phyloP scores from a whole-genome alignment of 2,797 vertebrate species.

The Syndactyla subalaris region DNA sequence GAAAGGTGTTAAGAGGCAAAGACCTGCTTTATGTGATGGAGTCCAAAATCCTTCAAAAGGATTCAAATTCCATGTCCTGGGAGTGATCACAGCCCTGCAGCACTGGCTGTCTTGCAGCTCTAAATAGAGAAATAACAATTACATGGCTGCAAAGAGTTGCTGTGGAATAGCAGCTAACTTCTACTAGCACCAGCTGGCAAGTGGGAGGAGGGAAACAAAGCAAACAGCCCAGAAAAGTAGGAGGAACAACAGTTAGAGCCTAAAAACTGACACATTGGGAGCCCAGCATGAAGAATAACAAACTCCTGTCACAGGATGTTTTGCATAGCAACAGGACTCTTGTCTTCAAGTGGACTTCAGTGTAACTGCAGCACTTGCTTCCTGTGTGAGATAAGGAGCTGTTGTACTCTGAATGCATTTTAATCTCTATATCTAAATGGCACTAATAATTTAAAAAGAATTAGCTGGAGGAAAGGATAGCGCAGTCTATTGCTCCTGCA shows the following conservation, averaged over 20 bases:
- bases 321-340: constrained; percentile 44
- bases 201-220: constrained; percentile 45
- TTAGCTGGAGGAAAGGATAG: neutral
- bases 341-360: constrained; percentile 41
- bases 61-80: neutral
- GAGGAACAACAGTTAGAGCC: constrained; percentile 24
- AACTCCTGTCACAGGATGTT: constrained; percentile 42
- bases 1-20: neutral
- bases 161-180: constrained; percentile 21
- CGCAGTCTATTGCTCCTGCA: neutral
- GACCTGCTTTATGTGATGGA: neutral
- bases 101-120: neutral
- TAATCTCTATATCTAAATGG: constrained; percentile 48
- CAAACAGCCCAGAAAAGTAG: constrained; percentile 33
- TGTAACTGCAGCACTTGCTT: constrained; percentile 26
- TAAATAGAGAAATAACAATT: neutral
- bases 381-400: constrained; percentile 27
- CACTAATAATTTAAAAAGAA: constrained; percentile 1
- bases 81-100: neutral
- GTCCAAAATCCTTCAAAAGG: neutral
- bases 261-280: constrained; percentile 22
- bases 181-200: constrained; percentile 37
- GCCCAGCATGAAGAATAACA: neutral
- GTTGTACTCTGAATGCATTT: neutral
- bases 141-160: neutral